Base-by-base conservation (phyloP, 1,140 invertebrate species). In the Tyrophagus putrescentiae region DNA sequence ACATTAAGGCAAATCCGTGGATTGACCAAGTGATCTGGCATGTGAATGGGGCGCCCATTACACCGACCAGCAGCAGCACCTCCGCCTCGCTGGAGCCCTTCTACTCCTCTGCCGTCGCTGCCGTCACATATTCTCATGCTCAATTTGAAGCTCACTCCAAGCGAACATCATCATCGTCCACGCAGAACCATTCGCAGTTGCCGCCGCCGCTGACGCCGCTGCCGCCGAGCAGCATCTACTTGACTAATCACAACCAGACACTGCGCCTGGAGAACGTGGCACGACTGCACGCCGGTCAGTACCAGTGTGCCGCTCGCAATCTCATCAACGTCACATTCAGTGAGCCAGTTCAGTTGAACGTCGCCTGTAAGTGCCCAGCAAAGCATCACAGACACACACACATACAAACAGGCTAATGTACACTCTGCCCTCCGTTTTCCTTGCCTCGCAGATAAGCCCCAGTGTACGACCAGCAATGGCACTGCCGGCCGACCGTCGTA, bases 1-100 rank as follows among this genome's bases (percentile, higher is more conserved):
- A 82, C 69, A 85, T 90, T 62, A 83, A 82, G 71, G 83, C 85
- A n/a, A 89, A 89, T 75, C 85, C 86, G 1, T 83, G 83, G 67
- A 79, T 80, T 21, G 82, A 84, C 70, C 80, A 83, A 67, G 48
- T 64, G n/a, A 77, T 86, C 57, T 87, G 84, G 84, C 85, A 80
- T 72, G 84, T 86, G 70, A 80, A 84, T 65, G 84, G 52, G 29
- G 33, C 31, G 13, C 21, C 42, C 13, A 54, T 54, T 27, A 31
- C 13, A 11, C 7, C 13, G 32, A 34, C 25, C 3, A 27, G n/a
- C n/a, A n/a, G n/a, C n/a, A n/a, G n/a, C n/a, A n/a, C n/a, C n/a
- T n/a, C n/a, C 27, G 31, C 13, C 13, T 31, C 9, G n/a, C 31
- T 21, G 11, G 2, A 54, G 28, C 3, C n/a, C 32, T 54, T 54